Evolutionary conservation across 2,888 invertebrate genomes (phyloP).

Genomic region (Cheilosia impressa): DNA sequence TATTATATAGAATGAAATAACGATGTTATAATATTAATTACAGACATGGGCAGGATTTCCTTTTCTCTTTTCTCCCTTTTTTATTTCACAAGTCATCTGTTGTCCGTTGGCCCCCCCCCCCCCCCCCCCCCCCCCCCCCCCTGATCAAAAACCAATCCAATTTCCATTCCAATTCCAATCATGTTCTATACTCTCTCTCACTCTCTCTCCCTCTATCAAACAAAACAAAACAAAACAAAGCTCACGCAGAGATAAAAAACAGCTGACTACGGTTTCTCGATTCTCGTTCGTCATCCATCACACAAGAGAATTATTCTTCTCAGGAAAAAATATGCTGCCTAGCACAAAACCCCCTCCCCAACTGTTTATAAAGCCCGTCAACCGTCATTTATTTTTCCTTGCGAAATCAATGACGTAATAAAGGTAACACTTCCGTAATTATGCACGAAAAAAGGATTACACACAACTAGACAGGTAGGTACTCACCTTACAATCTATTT

Average conservation of each 20-base stretch:
- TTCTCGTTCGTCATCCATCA: slow-evolving; percentile 4
- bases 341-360: not conserved
- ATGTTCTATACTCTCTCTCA: not conserved
- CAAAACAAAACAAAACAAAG: slow-evolving; percentile 37
- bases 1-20: not conserved
- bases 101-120: too few relatives aligned
- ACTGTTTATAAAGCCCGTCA: not conserved
- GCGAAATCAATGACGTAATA: slow-evolving; percentile 52
- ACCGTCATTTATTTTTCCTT: slow-evolving; percentile 2
- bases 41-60: too few relatives aligned
- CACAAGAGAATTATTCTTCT: not conserved
- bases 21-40: slow-evolving; percentile 12
- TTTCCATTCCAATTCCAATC: not conserved
- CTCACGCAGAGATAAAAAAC: slow-evolving; percentile 46
- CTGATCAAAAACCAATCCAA: not conserved
- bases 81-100: too few relatives aligned
- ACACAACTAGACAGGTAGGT: too few relatives aligned
- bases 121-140: too few relatives aligned
- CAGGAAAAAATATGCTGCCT: not conserved
- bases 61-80: too few relatives aligned
- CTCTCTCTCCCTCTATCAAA: not conserved
- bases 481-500: slow-evolving; percentile 40
- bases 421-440: slow-evolving; percentile 5
- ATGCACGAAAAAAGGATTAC: not conserved
- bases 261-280: slow-evolving; percentile 61